Percentiles rank a stretch among this genome's conserved stretches.
phyloP scores from a whole-genome alignment of 2,797 vertebrate species.

The Enteromius trimaculatus region DNA sequence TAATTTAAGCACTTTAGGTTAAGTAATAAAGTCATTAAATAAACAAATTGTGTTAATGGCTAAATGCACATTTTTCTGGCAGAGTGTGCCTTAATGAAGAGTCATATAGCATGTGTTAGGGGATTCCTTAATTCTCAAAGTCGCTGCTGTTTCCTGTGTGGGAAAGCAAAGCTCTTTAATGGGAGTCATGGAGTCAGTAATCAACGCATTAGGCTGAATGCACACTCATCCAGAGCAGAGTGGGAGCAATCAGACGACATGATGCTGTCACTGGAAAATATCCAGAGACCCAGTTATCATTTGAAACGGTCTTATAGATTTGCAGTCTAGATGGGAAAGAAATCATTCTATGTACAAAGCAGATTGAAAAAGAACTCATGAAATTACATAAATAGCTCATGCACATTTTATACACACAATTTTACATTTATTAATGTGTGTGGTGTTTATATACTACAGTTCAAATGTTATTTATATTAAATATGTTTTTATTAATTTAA shows the following conservation, averaged over 20 bases:
- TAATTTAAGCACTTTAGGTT: neutral
- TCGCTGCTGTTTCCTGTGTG: constrained; percentile 45
- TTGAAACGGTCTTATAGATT: neutral
- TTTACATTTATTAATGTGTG: no score
- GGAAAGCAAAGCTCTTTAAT: constrained; percentile 26
- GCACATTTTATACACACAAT: neutral
- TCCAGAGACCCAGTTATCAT: neutral
- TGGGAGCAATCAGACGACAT: neutral
- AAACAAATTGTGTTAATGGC: neutral
- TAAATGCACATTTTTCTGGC: neutral
- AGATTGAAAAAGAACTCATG: neutral
- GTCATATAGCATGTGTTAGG: constrained; percentile 21
- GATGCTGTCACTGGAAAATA: neutral
- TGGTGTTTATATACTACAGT: neutral
- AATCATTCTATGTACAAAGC: neutral
- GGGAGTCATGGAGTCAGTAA: constrained; percentile 7
- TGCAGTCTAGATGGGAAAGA: neutral
- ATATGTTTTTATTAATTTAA: no score
- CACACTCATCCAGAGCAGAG: constrained; percentile 23
- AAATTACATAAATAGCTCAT: neutral
- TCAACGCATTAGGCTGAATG: constrained; percentile 29
- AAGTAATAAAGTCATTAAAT: neutral
- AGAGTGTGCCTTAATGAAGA: neutral
- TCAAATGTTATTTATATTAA: no score
- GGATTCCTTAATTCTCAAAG: constrained; percentile 22